Percentiles rank a stretch among this genome's conserved stretches.
These are phyloP conservation scores for Eupithecia abbreviata DNA, from an alignment of 2,888 invertebrate genomes.

Conservation along the genomic window DNA sequence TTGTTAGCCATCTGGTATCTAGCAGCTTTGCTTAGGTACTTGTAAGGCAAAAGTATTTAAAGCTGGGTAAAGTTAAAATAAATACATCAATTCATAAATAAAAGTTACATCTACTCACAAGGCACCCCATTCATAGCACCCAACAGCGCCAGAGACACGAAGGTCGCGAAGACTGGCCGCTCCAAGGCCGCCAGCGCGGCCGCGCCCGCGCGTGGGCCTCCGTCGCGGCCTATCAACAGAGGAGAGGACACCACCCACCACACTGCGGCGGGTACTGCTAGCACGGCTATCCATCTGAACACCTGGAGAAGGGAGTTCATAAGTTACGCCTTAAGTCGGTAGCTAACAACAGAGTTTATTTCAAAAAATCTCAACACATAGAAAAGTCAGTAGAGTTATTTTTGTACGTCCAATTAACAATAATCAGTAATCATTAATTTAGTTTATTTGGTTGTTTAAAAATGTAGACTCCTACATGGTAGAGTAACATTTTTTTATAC, in stretches of 20 bases:
- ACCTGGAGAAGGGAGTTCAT: constrained; percentile 51
- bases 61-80: background rate
- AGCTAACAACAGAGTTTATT: too few relatives aligned
- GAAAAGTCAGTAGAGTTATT: too few relatives aligned
- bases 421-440: too few relatives aligned
- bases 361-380: too few relatives aligned
- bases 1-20: too few relatives aligned
- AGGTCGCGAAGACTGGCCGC: constrained; percentile 67
- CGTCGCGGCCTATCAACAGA: constrained; percentile 56
- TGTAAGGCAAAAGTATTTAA: background rate
- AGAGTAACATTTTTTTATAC: too few relatives aligned
- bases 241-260: constrained; percentile 67
- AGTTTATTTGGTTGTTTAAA: too few relatives aligned
- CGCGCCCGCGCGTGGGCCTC: constrained; percentile 55
- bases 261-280: constrained; percentile 60
- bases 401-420: too few relatives aligned
- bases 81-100: background rate
- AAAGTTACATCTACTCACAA: constrained; percentile 54
- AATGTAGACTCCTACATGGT: too few relatives aligned
- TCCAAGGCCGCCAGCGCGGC: constrained; percentile 71
- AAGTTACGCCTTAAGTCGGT: background rate
- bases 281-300: constrained; percentile 64
- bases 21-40: background rate
- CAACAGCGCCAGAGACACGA: constrained; percentile 64
- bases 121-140: constrained; percentile 69